These are phyloP conservation scores for Rotaria macrura DNA, from an alignment of 2,888 invertebrate species.

Conservation along the genomic window DNA sequence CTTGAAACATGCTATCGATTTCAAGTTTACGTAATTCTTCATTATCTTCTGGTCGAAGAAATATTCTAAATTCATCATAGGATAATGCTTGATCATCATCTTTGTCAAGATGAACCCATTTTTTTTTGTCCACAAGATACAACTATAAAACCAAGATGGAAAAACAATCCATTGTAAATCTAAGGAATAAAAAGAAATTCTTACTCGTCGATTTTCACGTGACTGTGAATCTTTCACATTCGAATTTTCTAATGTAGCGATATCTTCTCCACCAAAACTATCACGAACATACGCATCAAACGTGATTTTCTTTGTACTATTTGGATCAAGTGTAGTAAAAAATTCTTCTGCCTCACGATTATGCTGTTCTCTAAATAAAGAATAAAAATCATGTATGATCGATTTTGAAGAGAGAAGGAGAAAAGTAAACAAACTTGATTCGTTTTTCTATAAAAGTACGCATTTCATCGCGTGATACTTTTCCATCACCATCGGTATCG, in stretches of 20 bases:
- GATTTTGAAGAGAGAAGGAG: neutral
- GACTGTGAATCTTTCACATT: neutral
- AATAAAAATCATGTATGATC: neutral
- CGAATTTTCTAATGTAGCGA: neutral
- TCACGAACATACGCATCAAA: neutral
- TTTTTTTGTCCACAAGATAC: neutral
- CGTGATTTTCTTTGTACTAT: neutral
- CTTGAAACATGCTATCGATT: neutral
- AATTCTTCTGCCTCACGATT: neutral
- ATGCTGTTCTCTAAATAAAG: neutral
- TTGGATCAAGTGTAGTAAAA: neutral
- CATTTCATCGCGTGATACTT: neutral
- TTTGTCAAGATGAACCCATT: neutral
- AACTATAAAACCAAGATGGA: neutral
- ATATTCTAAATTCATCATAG: neutral
- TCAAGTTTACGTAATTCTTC: neutral
- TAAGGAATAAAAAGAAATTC: neutral
- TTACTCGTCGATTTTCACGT: neutral
- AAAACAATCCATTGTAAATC: no score
- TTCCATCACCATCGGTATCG: neutral
- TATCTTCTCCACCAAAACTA: neutral
- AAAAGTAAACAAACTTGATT: neutral
- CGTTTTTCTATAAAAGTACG: neutral
- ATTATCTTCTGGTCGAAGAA: neutral
- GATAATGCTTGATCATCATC: neutral